These are phyloP conservation scores for Chelon auratus DNA, from an alignment of 2,797 vertebrate species.

Conservation along the genomic window DNA sequence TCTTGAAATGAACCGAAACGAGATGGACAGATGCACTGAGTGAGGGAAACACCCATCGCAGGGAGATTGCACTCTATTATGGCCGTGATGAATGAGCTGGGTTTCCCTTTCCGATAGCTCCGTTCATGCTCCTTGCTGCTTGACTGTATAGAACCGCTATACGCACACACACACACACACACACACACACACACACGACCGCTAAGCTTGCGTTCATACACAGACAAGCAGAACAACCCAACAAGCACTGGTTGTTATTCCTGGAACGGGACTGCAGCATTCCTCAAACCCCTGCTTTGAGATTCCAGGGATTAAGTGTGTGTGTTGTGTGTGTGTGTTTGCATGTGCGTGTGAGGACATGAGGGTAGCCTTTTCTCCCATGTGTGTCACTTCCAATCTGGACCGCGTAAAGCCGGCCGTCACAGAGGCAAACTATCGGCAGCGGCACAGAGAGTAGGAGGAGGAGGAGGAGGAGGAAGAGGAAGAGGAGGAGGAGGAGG, in stretches of 20 bases:
- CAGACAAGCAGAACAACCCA: constrained; percentile 53
- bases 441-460: constrained; percentile 57
- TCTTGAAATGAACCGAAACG: constrained; percentile 39
- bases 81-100: constrained; percentile 56
- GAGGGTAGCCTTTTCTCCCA: constrained; percentile 68
- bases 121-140: constrained; percentile 41
- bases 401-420: constrained; percentile 57
- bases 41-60: constrained; percentile 57
- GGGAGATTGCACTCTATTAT: constrained; percentile 60
- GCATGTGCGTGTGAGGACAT: constrained; percentile 47
- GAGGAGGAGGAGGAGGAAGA: constrained; percentile 47
- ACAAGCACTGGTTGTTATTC: constrained; percentile 75
- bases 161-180: constrained; percentile 26
- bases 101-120: constrained; percentile 52
- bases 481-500: constrained; percentile 42
- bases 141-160: constrained; percentile 35
- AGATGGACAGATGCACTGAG: constrained; percentile 64
- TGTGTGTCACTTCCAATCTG: constrained; percentile 79
- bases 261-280: constrained; percentile 74
- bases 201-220: constrained; percentile 40
- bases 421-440: constrained; percentile 71
- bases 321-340: constrained; percentile 32
- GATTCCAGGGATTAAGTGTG: constrained; percentile 50
- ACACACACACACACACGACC: background rate
- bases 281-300: constrained; percentile 71